Conservation (phyloP, 2,797 vertebrate species). For the Siniperca scherzeri region DNA sequence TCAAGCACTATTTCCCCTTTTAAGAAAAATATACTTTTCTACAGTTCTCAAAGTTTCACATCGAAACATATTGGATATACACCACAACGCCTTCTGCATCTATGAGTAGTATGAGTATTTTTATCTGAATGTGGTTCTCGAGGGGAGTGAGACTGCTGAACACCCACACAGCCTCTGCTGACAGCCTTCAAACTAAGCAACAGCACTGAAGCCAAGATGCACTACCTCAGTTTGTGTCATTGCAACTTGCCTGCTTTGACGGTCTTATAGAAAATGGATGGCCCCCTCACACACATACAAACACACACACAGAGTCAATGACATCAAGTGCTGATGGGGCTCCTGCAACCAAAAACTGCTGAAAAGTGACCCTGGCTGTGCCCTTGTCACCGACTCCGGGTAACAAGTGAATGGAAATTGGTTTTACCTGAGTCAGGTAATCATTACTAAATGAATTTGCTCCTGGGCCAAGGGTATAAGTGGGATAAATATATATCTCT, state of each 20-base stretch:
- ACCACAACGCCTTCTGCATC: constrained; percentile 42
- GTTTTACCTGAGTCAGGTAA: constrained; percentile 93
- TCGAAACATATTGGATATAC: constrained; percentile 39
- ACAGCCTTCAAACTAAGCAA: constrained; percentile 72
- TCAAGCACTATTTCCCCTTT: constrained; percentile 41
- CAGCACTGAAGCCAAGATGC: constrained; percentile 61
- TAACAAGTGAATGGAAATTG: constrained; percentile 91
- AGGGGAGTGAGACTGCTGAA: constrained; percentile 60
- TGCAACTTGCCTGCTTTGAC: constrained; percentile 48
- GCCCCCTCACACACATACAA: neutral
- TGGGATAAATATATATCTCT: constrained; percentile 86
- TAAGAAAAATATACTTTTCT: constrained; percentile 37
- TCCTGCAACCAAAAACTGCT: constrained; percentile 85
- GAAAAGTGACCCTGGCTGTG: constrained; percentile 89
- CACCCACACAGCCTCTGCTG: constrained; percentile 70
- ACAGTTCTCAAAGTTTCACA: constrained; percentile 50
- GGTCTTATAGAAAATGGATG: constrained; percentile 50
- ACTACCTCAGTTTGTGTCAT: constrained; percentile 62
- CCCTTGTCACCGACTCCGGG: constrained; percentile 89
- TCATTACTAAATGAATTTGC: constrained; percentile 95
- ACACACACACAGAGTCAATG: constrained; percentile 65
- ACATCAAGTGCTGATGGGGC: constrained; percentile 89
- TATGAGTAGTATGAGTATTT: constrained; percentile 67
- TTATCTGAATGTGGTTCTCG: constrained; percentile 72
- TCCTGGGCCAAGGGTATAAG: constrained; percentile 81